Evolutionary conservation across 2,113 vertebrate species (phyloP).

Genomic region (Diphyllodes magnificus): DNA sequence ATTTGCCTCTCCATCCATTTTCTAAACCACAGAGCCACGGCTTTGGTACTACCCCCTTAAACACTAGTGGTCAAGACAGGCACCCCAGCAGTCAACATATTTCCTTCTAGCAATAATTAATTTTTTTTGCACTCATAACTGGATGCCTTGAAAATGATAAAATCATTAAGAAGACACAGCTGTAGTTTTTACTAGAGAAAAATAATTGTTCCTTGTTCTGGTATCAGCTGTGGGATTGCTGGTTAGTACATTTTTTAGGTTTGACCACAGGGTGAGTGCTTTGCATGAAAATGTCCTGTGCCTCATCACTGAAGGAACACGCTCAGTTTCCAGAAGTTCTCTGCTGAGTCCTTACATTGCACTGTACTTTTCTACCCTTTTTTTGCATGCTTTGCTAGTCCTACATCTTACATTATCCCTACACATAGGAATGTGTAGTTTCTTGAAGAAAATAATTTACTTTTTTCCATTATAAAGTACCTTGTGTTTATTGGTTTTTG

Average conservation of each 20-base stretch:
- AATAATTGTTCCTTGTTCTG: neutral
- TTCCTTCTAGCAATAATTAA: neutral
- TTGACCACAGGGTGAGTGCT: neutral
- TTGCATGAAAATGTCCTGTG: neutral
- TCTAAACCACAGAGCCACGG: neutral
- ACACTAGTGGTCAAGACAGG: neutral
- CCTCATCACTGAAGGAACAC: neutral
- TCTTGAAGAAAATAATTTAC: neutral
- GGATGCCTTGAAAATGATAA: neutral
- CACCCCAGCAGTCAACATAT: neutral
- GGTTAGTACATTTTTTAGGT: neutral
- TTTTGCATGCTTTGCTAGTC: neutral
- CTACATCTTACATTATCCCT: neutral
- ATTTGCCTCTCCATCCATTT: neutral
- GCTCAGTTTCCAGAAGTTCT: neutral
- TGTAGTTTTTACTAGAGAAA: neutral
- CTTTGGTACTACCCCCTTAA: neutral
- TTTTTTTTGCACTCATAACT: neutral
- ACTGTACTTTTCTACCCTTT: neutral
- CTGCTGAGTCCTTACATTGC: neutral
- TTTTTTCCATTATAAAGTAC: neutral
- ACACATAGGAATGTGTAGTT: neutral
- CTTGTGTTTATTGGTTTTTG: neutral
- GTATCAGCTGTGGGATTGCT: neutral
- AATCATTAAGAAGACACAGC: neutral